Percentiles rank a stretch among this genome's conserved stretches.
phyloP scores from a whole-genome alignment of 2,113 vertebrate species.

The Bufo bufo region DNA sequence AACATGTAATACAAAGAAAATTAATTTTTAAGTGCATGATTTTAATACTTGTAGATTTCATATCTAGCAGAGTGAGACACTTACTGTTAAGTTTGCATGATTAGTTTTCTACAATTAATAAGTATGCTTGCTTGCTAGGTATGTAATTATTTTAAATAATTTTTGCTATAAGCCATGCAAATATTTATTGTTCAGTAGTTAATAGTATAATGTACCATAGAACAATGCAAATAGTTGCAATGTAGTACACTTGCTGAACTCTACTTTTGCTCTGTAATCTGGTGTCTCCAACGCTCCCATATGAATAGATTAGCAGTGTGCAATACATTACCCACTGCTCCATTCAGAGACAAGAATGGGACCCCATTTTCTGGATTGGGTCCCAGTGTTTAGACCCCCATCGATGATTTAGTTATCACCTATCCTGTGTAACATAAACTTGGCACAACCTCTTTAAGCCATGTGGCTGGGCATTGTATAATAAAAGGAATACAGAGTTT shows the following conservation, averaged over 20 bases:
- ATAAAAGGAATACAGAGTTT: no score
- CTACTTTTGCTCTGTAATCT: neutral
- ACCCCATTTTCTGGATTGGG: no score
- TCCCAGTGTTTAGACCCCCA: no score
- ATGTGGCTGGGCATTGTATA: neutral
- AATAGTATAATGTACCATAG: neutral
- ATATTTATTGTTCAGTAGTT: neutral
- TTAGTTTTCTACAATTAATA: neutral
- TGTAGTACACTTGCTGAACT: neutral
- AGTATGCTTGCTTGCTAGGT: neutral
- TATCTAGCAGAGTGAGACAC: neutral
- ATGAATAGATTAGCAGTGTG: no score
- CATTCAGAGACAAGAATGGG: no score
- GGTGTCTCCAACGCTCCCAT: no score
- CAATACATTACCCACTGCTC: no score
- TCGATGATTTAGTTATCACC: no score
- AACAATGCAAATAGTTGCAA: neutral
- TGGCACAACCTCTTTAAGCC: neutral
- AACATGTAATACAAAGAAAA: neutral
- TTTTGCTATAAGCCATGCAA: neutral
- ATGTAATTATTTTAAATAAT: neutral
- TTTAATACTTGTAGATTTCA: constrained; percentile 12
- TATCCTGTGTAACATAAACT: no score
- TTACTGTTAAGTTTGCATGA: constrained; percentile 10
- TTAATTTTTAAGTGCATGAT: neutral